phyloP scores from a whole-genome alignment of 1,140 invertebrate genomes.

The Drosophila quadrilineata region DNA sequence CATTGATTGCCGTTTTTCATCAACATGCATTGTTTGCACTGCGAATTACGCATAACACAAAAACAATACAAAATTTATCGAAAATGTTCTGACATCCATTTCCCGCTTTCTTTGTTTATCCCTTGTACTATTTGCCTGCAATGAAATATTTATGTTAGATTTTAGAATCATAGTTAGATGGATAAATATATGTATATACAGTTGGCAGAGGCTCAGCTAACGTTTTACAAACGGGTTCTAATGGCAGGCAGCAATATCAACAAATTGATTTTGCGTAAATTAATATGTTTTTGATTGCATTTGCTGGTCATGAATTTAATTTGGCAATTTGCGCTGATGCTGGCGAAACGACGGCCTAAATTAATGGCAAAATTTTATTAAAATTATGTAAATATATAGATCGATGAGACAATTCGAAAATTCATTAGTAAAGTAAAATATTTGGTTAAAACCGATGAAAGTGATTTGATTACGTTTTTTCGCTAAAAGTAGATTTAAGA shows the following conservation, averaged over 20 bases:
- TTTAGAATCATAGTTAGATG: not conserved
- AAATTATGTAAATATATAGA: no score
- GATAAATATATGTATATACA: not conserved
- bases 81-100: not conserved
- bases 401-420: no score
- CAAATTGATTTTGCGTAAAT: conserved; percentile 49
- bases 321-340: conserved; percentile 33
- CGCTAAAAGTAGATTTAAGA: no score
- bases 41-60: no score
- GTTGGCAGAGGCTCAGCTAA: no score
- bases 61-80: conserved; percentile 24
- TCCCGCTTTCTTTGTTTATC: not conserved
- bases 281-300: conserved; percentile 36
- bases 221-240: conserved; percentile 8
- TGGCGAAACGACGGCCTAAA: no score
- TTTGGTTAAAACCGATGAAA: no score
- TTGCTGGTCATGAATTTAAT: conserved; percentile 42
- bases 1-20: not conserved
- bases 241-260: conserved; percentile 19
- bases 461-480: no score
- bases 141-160: conserved; percentile 33
- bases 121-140: conserved; percentile 27
- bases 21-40: conserved; percentile 16
- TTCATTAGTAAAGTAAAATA: no score
- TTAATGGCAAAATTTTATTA: not conserved